Evolutionary conservation across 2,888 invertebrate genomes (phyloP).

Genomic region (Andricus curvator): DNA sequence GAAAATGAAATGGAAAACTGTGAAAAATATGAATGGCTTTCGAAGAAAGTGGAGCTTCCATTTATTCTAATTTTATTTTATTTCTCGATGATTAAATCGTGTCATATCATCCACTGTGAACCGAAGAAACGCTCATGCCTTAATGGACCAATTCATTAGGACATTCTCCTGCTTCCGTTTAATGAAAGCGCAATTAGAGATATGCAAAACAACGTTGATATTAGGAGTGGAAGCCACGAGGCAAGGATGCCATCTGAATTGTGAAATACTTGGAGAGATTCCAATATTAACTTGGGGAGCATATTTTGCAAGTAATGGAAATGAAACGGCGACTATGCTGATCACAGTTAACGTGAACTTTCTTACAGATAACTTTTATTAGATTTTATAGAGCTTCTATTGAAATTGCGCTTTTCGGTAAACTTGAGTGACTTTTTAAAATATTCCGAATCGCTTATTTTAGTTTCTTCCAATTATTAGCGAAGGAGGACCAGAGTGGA

Average conservation of each 20-base stretch:
- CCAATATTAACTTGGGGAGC: constrained; percentile 67
- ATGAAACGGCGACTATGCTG: constrained; percentile 52
- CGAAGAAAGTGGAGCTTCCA: no score
- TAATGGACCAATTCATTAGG: constrained; percentile 70
- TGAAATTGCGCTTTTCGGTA: neutral
- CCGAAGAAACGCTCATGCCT: constrained; percentile 41
- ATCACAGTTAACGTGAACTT: neutral
- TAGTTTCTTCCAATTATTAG: no score
- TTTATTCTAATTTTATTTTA: neutral
- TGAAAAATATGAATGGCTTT: no score
- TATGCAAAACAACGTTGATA: constrained; percentile 71
- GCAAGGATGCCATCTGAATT: constrained; percentile 68
- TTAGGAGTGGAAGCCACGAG: constrained; percentile 55
- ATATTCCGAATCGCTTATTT: no score
- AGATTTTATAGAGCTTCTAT: neutral
- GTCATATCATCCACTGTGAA: neutral
- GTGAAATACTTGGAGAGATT: constrained; percentile 70
- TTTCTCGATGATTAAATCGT: neutral
- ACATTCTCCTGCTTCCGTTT: constrained; percentile 64
- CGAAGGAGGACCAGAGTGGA: no score
- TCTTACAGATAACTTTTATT: neutral
- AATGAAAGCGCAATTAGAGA: constrained; percentile 72
- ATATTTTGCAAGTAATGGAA: constrained; percentile 62
- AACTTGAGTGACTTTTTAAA: no score
- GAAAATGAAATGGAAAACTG: no score